phyloP scores from a whole-genome alignment of 2,113 vertebrate species.

The Spizaetus ornatus region DNA sequence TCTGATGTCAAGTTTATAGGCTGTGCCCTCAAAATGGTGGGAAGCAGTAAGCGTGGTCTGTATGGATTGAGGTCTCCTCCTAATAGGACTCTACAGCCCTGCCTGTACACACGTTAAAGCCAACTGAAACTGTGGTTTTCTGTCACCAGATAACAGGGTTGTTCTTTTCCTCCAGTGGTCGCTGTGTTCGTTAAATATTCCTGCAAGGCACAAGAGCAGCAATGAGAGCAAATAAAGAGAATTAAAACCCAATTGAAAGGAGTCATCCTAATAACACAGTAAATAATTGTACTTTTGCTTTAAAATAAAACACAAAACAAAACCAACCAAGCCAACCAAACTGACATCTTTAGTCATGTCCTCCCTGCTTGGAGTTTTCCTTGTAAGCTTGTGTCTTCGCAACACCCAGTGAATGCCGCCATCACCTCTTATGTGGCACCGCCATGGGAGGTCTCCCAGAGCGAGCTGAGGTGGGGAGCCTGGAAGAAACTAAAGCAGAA shows the following conservation, averaged over 20 bases:
- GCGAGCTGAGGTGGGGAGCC: slow-evolving; percentile 51
- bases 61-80: slow-evolving; percentile 75
- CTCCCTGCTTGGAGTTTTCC: slow-evolving; percentile 71
- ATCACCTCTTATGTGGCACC: slow-evolving; percentile 61
- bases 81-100: slow-evolving; percentile 72
- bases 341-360: slow-evolving; percentile 64
- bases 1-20: slow-evolving; percentile 77
- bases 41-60: slow-evolving; percentile 72
- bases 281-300: slow-evolving; percentile 75
- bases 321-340: slow-evolving; percentile 51
- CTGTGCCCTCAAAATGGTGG: slow-evolving; percentile 78
- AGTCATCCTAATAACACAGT: slow-evolving; percentile 70
- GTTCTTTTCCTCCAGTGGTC: slow-evolving; percentile 70
- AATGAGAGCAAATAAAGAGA: slow-evolving; percentile 76
- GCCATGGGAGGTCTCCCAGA: slow-evolving; percentile 65
- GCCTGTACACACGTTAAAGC: slow-evolving; percentile 57
- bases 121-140: slow-evolving; percentile 65
- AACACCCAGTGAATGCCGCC: slow-evolving; percentile 63
- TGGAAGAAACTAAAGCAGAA: slow-evolving; percentile 66
- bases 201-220: slow-evolving; percentile 71
- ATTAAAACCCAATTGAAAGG: slow-evolving; percentile 69
- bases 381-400: slow-evolving; percentile 71
- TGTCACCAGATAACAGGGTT: slow-evolving; percentile 71
- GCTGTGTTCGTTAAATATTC: slow-evolving; percentile 71
- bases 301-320: slow-evolving; percentile 60